Conservation (phyloP, 2,113 vertebrate genomes). For the Megaleporinus macrocephalus region DNA sequence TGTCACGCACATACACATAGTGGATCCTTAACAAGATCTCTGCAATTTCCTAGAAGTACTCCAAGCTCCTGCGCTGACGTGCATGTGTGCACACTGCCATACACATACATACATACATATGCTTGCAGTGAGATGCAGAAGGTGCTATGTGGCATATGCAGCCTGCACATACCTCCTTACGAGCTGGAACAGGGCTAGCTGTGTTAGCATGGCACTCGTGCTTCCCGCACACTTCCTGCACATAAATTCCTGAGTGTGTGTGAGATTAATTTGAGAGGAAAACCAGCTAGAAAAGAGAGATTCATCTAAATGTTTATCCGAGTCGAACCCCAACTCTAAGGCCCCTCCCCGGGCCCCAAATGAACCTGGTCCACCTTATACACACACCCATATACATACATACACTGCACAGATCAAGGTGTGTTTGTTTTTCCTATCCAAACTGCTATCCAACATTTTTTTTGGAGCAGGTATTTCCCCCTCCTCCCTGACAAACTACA, state of each 20-base stretch:
- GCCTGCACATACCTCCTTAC: slow-evolving; percentile 44
- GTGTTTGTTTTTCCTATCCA: slow-evolving; percentile 79
- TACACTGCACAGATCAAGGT: slow-evolving; percentile 72
- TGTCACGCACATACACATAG: not conserved
- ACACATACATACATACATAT: slow-evolving; percentile 5
- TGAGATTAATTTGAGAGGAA: slow-evolving; percentile 76
- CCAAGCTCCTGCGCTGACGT: not conserved
- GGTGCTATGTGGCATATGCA: slow-evolving; percentile 10
- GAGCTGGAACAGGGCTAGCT: slow-evolving; percentile 74
- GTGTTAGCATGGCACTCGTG: slow-evolving; percentile 50
- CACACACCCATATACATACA: slow-evolving; percentile 47
- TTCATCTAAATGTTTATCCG: slow-evolving; percentile 82
- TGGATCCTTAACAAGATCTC: slow-evolving; percentile 20
- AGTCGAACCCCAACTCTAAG: slow-evolving; percentile 71
- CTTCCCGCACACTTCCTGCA: slow-evolving; percentile 69
- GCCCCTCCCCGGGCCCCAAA: slow-evolving; percentile 50
- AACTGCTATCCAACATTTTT: slow-evolving; percentile 59
- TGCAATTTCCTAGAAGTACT: slow-evolving; percentile 8
- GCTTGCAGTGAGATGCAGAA: slow-evolving; percentile 8
- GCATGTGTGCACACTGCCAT: not conserved
- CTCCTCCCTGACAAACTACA: slow-evolving; percentile 30
- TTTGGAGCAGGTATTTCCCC: slow-evolving; percentile 72
- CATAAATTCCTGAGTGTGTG: slow-evolving; percentile 67
- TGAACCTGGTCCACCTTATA: slow-evolving; percentile 51
- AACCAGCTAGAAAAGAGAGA: slow-evolving; percentile 78